phyloP scores from a whole-genome alignment of 2,113 vertebrate species.

The Physeter macrocephalus region DNA sequence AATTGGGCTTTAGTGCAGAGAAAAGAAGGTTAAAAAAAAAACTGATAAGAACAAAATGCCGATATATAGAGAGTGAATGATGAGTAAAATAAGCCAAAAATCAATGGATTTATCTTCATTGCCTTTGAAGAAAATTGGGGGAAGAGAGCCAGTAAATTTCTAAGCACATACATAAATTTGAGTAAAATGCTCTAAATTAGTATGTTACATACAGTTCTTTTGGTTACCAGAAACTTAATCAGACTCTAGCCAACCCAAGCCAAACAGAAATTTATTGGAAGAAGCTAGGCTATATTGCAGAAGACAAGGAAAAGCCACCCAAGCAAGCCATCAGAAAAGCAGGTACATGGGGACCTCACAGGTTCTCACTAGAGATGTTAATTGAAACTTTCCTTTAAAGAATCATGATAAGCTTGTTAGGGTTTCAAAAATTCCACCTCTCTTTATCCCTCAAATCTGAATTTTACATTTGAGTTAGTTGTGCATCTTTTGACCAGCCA shows the following conservation, averaged over 20 bases:
- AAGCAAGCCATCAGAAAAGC: neutral
- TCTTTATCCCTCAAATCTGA: neutral
- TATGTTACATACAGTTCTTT: neutral
- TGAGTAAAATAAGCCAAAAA: neutral
- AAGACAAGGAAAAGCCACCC: neutral
- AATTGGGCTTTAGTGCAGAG: neutral
- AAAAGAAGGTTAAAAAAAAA: neutral
- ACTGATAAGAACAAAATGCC: neutral
- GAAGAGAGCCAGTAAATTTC: neutral
- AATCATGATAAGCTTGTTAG: neutral
- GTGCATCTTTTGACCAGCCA: neutral
- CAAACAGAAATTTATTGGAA: neutral
- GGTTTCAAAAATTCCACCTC: neutral
- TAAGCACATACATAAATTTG: neutral
- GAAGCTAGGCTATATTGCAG: neutral
- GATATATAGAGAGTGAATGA: neutral
- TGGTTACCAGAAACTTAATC: neutral
- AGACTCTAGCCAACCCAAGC: neutral
- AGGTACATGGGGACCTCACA: neutral
- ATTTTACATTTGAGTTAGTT: neutral
- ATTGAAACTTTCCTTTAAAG: neutral
- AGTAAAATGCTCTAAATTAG: neutral
- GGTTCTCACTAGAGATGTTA: neutral
- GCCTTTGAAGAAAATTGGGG: neutral
- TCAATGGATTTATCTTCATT: neutral